Conservation (phyloP, 2,888 invertebrate species). For the Galerucella nymphaeae region DNA sequence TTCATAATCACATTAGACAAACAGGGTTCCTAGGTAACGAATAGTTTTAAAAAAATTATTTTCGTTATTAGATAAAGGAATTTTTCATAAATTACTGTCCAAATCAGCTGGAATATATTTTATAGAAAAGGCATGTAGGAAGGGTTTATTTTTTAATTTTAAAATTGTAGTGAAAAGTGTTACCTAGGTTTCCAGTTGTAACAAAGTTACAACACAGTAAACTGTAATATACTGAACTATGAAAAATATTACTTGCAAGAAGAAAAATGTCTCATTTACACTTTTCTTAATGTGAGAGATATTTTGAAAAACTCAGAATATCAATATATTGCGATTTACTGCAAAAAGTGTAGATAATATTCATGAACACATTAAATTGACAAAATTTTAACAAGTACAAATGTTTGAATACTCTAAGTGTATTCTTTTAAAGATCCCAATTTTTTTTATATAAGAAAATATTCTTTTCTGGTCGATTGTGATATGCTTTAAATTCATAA, state of each 20-base stretch:
- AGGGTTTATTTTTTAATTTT: too few relatives aligned
- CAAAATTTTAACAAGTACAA: constrained; percentile 50
- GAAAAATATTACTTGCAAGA: neutral
- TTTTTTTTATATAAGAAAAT: constrained; percentile 14
- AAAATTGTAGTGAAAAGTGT: neutral
- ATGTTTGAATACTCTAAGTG: constrained; percentile 8
- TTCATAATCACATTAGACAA: constrained; percentile 31
- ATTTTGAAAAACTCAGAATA: neutral
- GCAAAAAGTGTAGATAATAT: constrained; percentile 28
- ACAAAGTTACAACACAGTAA: neutral
- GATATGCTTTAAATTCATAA: constrained; percentile 23
- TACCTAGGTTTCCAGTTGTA: neutral
- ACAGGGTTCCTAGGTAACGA: neutral
- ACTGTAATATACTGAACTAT: neutral
- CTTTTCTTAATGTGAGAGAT: neutral
- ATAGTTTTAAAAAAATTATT: neutral
- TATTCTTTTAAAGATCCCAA: constrained; percentile 4
- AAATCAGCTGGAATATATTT: too few relatives aligned
- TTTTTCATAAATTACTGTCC: too few relatives aligned
- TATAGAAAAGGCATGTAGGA: too few relatives aligned
- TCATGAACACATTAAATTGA: constrained; percentile 64
- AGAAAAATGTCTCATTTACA: neutral
- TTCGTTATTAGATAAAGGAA: neutral
- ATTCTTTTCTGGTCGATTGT: constrained; percentile 23
- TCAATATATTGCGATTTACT: constrained; percentile 9